Base-by-base conservation (phyloP, 2,888 invertebrate genomes). In the Cataglyphis altisquamis region DNA sequence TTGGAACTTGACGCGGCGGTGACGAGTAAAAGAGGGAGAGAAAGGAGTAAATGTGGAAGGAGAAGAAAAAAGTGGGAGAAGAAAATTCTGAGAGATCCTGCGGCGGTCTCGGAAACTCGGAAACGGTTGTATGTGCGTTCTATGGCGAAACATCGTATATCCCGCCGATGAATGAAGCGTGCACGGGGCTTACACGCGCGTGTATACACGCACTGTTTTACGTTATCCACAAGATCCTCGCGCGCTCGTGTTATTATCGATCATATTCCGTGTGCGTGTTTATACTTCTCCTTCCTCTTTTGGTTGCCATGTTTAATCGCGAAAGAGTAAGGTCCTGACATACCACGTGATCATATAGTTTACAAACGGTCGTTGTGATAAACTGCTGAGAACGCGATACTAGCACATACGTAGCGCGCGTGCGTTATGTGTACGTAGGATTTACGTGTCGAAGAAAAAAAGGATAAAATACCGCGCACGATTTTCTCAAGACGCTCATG, bases 331-430 rank as follows among this genome's bases (percentile, higher is more conserved):
- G 83, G 81, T 86, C 57, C 45, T 32, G 12, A 21, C 29, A 64
- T 84, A 83, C 86, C 89, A 90, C 90, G 89, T 90, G 90, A 90
- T 74, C 72, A 68, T 64, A 77, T 64, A 77, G 84, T 88, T 88
- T 90, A 90, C 87, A 88, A 90, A 88, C 87, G 86, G 87, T 77
- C 84, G 87, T 90, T 85, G 83, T 77, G 68, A 84, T n/a, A 63
- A 74, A 60, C 57, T 75, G 72, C 45, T 68, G 57, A 60, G 64
- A 60, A 63, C 64, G 48, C 25, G 70, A 45, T 41, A 10, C 8
- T 18, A 15, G 70, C 6, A 10, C 41, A 29, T 32, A 25, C 57
- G 36, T 15, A n/a, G 29, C 6, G 41, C 21, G 41, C 52, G 39
- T 32, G 75, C n/a, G 29, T 25, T 32, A 15, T n/a, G 18, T 18